Base-by-base conservation (phyloP, 1,140 invertebrate species). In the Tribolium madens region DNA sequence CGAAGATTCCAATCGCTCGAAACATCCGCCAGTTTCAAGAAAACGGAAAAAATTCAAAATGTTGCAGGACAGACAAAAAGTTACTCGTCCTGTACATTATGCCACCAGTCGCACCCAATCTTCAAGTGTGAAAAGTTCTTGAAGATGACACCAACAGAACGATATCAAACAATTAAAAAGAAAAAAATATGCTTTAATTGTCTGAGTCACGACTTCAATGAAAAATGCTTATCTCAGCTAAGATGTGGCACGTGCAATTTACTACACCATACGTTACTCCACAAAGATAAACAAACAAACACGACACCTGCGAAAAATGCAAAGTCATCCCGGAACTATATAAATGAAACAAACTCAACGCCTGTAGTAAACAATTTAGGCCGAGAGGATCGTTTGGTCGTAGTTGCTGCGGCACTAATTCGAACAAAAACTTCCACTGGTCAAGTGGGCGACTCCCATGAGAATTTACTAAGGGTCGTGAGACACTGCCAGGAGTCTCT, bases 401-500 rank as follows among this genome's bases (percentile, higher is more conserved):
- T 42, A 0, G 0, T 42, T 9, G 21, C 0, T 4, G 6, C 21
- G 6, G 21, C 21, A 26, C 21, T 26, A 26, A 26, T 26, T 26
- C 21, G 21, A 4, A 26, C 21, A 26, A 26, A 26, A 26, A 1
- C 21, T 4, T 26, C 21, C 3, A 26, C 21, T 5, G n/a, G 21
- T 26, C 21, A 26, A 26, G 6, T 26, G 3, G 21, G 42, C 13
- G 76, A 78, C 13, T 76, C 74, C 0, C 64, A 78, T 6, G 79
- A 82, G 26, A 73, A 68, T 42, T 15, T 82, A 14, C 5, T 81
- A 31, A 78, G 78, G 18, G 76, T 75, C 13, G 78, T 82, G 13
- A 75, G 72, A 36, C 78, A 81, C 31, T 82, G 79, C 53, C 81
- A 82, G 73, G 71, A 77, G 12, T 77, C 78, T 52, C 68, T 82